Base-by-base conservation (phyloP, 23 tunicate genomes). In the Halocynthia aurantium region DNA sequence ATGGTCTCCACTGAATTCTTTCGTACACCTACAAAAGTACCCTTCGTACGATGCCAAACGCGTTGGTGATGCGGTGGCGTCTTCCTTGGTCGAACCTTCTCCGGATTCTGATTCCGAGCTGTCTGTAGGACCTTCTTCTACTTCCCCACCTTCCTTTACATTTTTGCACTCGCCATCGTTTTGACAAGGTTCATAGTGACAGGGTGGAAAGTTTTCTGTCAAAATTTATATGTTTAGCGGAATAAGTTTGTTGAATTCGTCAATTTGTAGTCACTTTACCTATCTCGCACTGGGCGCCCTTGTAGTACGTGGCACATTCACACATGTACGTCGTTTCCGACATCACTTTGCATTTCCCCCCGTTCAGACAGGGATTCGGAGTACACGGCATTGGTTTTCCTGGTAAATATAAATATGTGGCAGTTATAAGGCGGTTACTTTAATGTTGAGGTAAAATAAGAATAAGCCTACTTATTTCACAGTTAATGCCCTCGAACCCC, bases 391-490 rank as follows among this genome's bases (percentile, higher is more conserved):
- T 57, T 5, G 5, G 50, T 17, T 54, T 74, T 56, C 56, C 78
- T 74, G 64, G 15, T 13, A 2, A 58, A 58, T 58, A 58, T 58
- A 58, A 58, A 58, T 13, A 58, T 58, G 17, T 78, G 69, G 66
- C 65, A 67, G 80, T 84, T 73, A 69, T 58, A 68, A 15, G 20
- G 20, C 40, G 51, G 20, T n/a, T 72, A 72, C 18, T 49, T 75
- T 75, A 53, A 75, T n/a, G 22, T 10, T 8, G 22, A 7, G 6
- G 12, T 31, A 4, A 20, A 68, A 60, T 60, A 60, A 15, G 64
- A 60, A 60, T 60, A 12, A 72, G 50, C 13, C 70, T 78, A 87
- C 93, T 79, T 76, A 11, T 44, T 76, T 87, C 86, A 60, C 93
- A 87, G 22, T 87, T 81, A 7, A 52, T 8, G 50, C 93, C 93